A percentile compares a stretch with the other conserved stretches of the same genome.
These are phyloP conservation scores for Hybognathus amarus DNA, from an alignment of 2,797 vertebrate genomes.

Conservation along the genomic window DNA sequence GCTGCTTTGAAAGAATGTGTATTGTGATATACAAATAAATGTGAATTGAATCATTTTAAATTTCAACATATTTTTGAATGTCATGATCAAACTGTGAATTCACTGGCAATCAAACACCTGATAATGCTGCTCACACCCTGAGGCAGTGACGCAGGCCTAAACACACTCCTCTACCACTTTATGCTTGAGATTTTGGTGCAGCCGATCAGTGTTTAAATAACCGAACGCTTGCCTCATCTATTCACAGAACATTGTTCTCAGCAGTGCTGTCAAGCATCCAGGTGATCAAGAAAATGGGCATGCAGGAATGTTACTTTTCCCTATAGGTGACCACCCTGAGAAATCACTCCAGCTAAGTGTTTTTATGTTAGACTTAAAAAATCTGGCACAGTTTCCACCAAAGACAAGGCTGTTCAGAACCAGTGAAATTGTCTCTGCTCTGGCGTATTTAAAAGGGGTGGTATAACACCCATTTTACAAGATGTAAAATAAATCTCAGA, in stretches of 20 bases:
- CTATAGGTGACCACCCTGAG: neutral
- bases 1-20: no score
- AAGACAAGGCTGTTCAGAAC: neutral
- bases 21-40: no score
- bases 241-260: neutral
- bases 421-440: neutral
- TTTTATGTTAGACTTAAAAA: neutral
- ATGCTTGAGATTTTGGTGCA: neutral
- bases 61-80: neutral
- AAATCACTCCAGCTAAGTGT: neutral
- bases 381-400: neutral
- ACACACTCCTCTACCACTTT: neutral
- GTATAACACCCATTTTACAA: no score
- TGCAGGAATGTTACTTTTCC: neutral
- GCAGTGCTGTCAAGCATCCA: neutral
- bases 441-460: neutral
- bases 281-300: neutral
- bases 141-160: neutral
- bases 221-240: neutral
- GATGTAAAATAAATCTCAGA: no score
- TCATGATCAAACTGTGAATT: neutral
- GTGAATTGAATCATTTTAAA: neutral
- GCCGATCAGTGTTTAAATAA: neutral
- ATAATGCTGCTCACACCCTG: neutral
- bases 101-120: no score